Evolutionary conservation across 2,113 vertebrate species (phyloP).

Genomic region (Chitala chitala): DNA sequence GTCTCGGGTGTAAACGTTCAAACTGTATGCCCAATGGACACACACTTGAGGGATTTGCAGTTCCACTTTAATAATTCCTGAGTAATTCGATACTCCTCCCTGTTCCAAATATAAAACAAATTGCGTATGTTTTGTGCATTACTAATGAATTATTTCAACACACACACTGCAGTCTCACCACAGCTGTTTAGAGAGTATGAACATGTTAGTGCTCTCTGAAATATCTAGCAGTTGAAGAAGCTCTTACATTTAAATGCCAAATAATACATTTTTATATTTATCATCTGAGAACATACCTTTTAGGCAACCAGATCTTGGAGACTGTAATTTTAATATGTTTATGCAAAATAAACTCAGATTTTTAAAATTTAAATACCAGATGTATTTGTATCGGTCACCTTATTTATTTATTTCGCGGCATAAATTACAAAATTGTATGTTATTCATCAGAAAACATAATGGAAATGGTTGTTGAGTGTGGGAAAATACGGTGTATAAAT

Average conservation of each 20-base stretch:
- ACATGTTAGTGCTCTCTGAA: constrained; percentile 6
- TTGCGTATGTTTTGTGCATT: not conserved
- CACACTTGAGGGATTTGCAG: too few relatives aligned
- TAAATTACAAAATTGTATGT: not conserved
- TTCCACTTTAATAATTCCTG: not conserved
- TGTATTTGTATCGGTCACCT: constrained; percentile 12
- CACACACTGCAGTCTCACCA: constrained; percentile 2
- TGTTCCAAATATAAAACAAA: not conserved
- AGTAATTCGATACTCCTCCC: not conserved
- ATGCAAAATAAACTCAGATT: constrained; percentile 8
- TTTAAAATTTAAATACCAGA: constrained; percentile 1
- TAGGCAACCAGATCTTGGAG: not conserved
- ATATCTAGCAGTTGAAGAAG: not conserved
- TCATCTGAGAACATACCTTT: constrained; percentile 6
- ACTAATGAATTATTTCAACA: constrained; percentile 11
- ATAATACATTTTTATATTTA: constrained; percentile 21
- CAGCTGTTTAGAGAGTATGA: constrained; percentile 9
- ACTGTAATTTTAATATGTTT: constrained; percentile 20
- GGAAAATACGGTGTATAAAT: not conserved
- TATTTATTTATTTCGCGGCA: not conserved
- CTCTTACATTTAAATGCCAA: constrained; percentile 21
- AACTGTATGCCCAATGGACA: not conserved
- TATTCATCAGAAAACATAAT: not conserved
- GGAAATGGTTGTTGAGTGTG: not conserved
- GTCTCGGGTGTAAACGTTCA: not conserved